Conservation (phyloP, 2,888 invertebrate genomes). For the Thereva nobilitata region DNA sequence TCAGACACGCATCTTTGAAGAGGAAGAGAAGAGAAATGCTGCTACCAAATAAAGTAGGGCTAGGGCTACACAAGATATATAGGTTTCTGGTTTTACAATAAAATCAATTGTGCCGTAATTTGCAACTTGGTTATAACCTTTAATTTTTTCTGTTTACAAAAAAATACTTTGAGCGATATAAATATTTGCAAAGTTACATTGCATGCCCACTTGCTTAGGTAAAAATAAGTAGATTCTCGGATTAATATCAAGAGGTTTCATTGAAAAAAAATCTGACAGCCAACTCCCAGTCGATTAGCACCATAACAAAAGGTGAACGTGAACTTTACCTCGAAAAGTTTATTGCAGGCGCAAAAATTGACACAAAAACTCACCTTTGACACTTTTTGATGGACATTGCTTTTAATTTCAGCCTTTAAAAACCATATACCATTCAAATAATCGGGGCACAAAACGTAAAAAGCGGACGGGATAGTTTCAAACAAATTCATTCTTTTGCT, state of each 20-base stretch:
- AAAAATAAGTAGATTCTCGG: neutral
- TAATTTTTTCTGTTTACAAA: too few species aligned
- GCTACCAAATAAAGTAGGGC: too few species aligned
- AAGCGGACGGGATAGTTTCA: conserved; percentile 32
- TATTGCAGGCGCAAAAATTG: conserved; percentile 12
- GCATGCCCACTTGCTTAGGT: too few species aligned
- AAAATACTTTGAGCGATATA: too few species aligned
- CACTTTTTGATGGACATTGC: conserved; percentile 31
- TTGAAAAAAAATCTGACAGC: conserved; percentile 16
- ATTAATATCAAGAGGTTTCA: neutral
- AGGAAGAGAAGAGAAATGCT: too few species aligned
- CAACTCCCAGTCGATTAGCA: conserved; percentile 20
- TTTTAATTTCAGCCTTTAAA: conserved; percentile 22
- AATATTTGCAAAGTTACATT: too few species aligned
- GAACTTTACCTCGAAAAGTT: neutral
- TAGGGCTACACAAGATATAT: too few species aligned
- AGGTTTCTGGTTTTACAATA: too few species aligned
- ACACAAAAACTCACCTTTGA: conserved; percentile 30
- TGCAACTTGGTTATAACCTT: too few species aligned
- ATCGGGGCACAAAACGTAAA: conserved; percentile 21
- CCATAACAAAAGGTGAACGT: neutral
- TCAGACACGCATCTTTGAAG: too few species aligned
- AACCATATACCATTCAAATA: conserved; percentile 19
- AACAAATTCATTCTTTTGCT: conserved; percentile 29
- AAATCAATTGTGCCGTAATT: too few species aligned